phyloP scores from a whole-genome alignment of 2,797 vertebrate genomes.

The Pogoniulus pusillus region DNA sequence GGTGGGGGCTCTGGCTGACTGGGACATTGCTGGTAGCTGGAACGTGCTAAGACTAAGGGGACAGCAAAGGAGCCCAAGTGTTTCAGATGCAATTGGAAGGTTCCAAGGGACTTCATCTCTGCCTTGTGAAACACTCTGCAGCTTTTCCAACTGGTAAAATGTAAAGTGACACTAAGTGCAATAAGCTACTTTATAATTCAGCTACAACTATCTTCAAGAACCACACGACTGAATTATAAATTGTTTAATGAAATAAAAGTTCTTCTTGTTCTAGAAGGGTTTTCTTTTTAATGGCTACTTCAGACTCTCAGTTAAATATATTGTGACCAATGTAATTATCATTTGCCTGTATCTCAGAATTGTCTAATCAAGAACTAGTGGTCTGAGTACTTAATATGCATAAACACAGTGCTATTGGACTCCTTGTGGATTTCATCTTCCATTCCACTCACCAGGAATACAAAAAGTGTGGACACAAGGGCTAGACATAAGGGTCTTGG shows the following conservation, averaged over 20 bases:
- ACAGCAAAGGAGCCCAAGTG: constrained; percentile 10
- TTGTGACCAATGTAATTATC: constrained; percentile 36
- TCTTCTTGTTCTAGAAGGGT: constrained; percentile 5
- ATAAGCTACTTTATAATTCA: constrained; percentile 48
- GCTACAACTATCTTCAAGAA: constrained; percentile 34
- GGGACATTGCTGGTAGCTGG: constrained; percentile 19
- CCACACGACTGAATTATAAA: constrained; percentile 8
- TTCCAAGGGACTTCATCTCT: constrained; percentile 42
- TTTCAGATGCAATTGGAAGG: constrained; percentile 17
- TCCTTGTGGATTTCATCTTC: not conserved
- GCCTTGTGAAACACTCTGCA: constrained; percentile 7
- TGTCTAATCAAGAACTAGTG: constrained; percentile 25
- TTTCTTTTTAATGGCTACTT: constrained; percentile 52
- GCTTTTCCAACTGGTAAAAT: constrained; percentile 52
- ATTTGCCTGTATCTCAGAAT: constrained; percentile 14
- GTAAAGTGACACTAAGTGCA: constrained; percentile 63
- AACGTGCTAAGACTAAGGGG: constrained; percentile 33
- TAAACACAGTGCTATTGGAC: not conserved
- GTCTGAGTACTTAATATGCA: constrained; percentile 7
- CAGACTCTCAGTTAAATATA: constrained; percentile 38
- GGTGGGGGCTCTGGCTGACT: constrained; percentile 11
- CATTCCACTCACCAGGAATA: not conserved
- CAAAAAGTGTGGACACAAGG: not conserved
- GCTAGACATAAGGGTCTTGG: not conserved
- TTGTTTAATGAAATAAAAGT: constrained; percentile 50